A percentile compares a stretch with the other conserved stretches of the same genome.
These are phyloP conservation scores for Lasioglossum lativentre DNA, from an alignment of 2,888 invertebrate species.

Conservation along the genomic window DNA sequence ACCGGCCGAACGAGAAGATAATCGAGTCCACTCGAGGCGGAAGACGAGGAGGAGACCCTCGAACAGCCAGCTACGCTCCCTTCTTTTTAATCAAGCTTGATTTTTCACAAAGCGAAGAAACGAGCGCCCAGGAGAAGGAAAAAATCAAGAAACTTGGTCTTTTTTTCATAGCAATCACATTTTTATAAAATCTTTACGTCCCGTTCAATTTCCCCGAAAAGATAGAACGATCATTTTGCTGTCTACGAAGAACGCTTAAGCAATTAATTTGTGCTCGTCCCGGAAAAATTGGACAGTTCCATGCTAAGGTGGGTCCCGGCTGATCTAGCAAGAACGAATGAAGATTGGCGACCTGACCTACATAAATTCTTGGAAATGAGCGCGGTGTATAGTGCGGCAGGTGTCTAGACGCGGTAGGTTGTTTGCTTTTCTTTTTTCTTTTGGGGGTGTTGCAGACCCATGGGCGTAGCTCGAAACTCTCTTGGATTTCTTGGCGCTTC, in stretches of 20 bases:
- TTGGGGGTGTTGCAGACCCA: neutral
- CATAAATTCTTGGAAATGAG: neutral
- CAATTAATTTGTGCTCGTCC: neutral
- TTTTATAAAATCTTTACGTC: too few species aligned
- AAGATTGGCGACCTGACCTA: constrained; percentile 1
- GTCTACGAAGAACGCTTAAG: too few species aligned
- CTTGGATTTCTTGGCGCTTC: neutral
- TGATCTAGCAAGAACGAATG: neutral
- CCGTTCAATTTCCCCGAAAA: too few species aligned
- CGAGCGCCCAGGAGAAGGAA: neutral
- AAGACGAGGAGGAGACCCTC: constrained; percentile 61
- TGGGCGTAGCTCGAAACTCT: neutral
- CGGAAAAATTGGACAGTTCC: neutral
- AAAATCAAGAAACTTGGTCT: too few species aligned
- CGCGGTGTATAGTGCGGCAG: neutral
- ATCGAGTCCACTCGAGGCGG: constrained; percentile 76
- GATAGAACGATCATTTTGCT: too few species aligned
- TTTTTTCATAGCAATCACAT: too few species aligned
- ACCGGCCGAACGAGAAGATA: constrained; percentile 76
- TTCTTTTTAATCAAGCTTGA: neutral
- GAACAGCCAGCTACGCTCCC: neutral
- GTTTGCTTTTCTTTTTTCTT: neutral
- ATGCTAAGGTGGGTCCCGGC: too few species aligned
- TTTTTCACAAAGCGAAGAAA: too few species aligned
- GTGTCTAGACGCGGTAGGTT: neutral